These are phyloP conservation scores for Lynx canadensis DNA, from an alignment of 2,113 vertebrate species.

Conservation along the genomic window DNA sequence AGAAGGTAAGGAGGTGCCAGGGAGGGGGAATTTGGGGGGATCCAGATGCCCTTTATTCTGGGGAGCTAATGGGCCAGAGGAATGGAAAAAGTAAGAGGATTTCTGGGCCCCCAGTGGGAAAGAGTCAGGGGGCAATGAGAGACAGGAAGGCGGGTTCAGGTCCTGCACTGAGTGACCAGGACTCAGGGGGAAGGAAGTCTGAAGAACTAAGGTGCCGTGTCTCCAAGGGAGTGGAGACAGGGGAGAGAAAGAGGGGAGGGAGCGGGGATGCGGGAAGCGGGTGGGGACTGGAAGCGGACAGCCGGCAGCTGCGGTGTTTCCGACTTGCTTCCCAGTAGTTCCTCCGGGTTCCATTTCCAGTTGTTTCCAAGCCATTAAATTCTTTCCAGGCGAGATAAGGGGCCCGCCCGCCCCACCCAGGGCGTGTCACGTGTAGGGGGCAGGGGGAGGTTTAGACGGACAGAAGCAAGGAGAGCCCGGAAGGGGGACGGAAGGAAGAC, in stretches of 20 bases:
- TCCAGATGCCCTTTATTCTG: not conserved
- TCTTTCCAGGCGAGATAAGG: conserved; percentile 83
- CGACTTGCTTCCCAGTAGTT: conserved; percentile 72
- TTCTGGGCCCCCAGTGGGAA: not conserved
- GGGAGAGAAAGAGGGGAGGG: not conserved
- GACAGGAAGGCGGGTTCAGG: not conserved
- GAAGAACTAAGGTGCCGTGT: not conserved
- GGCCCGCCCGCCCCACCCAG: conserved; percentile 68
- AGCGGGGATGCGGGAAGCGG: conserved; percentile 37
- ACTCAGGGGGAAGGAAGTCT: not conserved
- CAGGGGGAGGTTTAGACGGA: not conserved
- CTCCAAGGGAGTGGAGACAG: not conserved
- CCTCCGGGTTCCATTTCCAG: conserved; percentile 76
- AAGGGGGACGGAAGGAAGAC: not conserved
- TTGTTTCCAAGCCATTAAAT: conserved; percentile 79
- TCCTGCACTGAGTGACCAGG: not conserved
- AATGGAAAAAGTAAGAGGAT: not conserved
- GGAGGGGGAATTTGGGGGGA: not conserved
- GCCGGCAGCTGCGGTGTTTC: conserved; percentile 53
- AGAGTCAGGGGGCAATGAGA: not conserved
- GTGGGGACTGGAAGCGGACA: not conserved
- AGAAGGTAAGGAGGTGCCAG: not conserved
- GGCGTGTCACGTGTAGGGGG: conserved; percentile 56
- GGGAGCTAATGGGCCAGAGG: not conserved
- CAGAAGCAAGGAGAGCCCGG: conserved; percentile 20